These are phyloP conservation scores for Coranthus polyacanthus DNA, from an alignment of 2,797 vertebrate genomes.

Conservation along the genomic window DNA sequence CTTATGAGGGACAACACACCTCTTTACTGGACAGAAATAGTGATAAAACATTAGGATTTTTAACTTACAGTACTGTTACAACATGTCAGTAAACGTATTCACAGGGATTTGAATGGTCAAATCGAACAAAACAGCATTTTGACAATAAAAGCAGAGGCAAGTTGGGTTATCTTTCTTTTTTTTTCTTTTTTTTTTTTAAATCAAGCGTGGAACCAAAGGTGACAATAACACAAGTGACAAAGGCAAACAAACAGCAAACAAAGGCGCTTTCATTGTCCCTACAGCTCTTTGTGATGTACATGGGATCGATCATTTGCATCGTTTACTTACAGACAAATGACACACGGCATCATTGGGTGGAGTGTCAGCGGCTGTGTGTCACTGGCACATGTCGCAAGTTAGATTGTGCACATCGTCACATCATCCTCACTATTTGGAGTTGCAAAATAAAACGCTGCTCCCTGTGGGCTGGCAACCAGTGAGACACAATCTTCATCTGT, in stretches of 20 bases:
- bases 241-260: slow-evolving; percentile 28
- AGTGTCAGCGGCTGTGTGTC: slow-evolving; percentile 16
- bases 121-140: slow-evolving; percentile 25
- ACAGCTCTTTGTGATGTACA: slow-evolving; percentile 31
- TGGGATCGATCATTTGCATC: slow-evolving; percentile 25
- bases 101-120: slow-evolving; percentile 24
- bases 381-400: slow-evolving; percentile 24
- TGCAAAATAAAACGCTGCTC: slow-evolving; percentile 35
- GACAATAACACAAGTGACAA: not conserved
- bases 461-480: slow-evolving; percentile 4
- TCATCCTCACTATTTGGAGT: slow-evolving; percentile 19
- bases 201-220: not conserved
- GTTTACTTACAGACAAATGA: slow-evolving; percentile 29
- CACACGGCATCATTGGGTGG: slow-evolving; percentile 3
- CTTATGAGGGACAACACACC: slow-evolving; percentile 17
- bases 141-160: slow-evolving; percentile 20
- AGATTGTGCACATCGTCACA: slow-evolving; percentile 14
- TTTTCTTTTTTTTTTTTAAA: not conserved
- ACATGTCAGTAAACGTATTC: slow-evolving; percentile 32
- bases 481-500: not conserved
- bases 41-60: slow-evolving; percentile 37
- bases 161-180: slow-evolving; percentile 2
- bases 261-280: slow-evolving; percentile 3
- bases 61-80: slow-evolving; percentile 41
- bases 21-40: slow-evolving; percentile 57